Conservation (phyloP, 1,140 invertebrate species). For the Ostrea denselamellosa region DNA sequence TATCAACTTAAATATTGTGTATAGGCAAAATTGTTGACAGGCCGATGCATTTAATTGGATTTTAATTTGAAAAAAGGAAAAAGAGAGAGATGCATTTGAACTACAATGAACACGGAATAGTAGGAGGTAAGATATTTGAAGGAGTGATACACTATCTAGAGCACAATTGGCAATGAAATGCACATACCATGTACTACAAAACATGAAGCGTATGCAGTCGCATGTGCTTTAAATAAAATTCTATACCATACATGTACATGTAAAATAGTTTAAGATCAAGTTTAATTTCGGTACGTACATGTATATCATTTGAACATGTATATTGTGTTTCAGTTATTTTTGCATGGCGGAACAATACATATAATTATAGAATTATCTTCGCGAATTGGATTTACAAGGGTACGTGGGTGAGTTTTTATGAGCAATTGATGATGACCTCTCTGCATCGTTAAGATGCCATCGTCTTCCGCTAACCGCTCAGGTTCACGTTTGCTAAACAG, state of each 20-base stretch:
- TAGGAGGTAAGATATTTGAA: not conserved
- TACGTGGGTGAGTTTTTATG: slow-evolving; percentile 35
- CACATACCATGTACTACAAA: no score
- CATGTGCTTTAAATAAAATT: no score
- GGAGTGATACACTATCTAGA: no score
- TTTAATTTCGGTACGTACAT: no score
- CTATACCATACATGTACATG: no score
- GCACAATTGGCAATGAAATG: no score
- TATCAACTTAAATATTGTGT: not conserved
- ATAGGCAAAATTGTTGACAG: not conserved
- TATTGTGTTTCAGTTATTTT: not conserved
- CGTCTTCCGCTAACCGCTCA: not conserved
- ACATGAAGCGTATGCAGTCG: no score
- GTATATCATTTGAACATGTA: no score
- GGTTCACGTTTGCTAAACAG: not conserved
- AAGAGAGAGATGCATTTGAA: not conserved
- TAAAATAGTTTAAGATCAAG: no score
- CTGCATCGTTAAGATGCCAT: slow-evolving; percentile 27
- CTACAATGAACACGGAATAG: not conserved
- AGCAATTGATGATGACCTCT: not conserved
- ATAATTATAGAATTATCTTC: not conserved
- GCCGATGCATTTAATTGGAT: not conserved
- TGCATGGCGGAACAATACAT: not conserved
- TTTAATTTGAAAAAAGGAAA: not conserved
- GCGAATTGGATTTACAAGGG: not conserved